Conservation (phyloP, 2,113 vertebrate species). For the Diadophis punctatus region DNA sequence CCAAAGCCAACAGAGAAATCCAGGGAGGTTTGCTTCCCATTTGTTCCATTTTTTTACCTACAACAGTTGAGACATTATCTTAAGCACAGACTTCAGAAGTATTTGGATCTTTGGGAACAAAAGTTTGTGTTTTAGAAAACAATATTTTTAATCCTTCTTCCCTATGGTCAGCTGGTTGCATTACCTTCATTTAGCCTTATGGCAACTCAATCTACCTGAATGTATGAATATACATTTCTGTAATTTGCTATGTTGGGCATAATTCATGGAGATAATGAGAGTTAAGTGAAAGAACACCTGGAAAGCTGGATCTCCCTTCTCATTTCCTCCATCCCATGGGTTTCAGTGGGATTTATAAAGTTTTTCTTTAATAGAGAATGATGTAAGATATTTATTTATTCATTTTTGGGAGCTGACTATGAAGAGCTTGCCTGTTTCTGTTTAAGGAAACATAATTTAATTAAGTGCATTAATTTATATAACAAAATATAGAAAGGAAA, state of each 20-base stretch:
- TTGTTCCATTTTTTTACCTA: not conserved
- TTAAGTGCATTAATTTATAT: not conserved
- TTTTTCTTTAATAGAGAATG: not conserved
- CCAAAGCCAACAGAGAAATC: not conserved
- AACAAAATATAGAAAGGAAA: not conserved
- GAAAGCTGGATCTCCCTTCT: not conserved
- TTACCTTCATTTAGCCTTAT: not conserved
- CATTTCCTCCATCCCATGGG: not conserved
- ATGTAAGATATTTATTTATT: not conserved
- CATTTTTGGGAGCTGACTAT: rapidly evolving
- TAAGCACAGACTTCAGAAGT: not conserved
- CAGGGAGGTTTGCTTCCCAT: too few relatives aligned
- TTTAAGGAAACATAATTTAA: not conserved
- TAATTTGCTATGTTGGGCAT: not conserved
- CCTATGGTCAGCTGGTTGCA: not conserved
- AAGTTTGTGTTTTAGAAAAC: not conserved
- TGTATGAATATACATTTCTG: conserved; percentile 1
- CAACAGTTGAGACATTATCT: not conserved
- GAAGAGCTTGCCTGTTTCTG: not conserved
- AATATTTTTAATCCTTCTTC: not conserved
- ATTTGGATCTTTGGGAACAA: not conserved
- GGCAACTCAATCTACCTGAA: not conserved
- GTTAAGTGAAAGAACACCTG: not conserved
- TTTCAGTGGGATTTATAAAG: not conserved
- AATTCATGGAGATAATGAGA: not conserved